A percentile compares a stretch with the other conserved stretches of the same genome.
These are phyloP conservation scores for Acrobasis consociella DNA, from an alignment of 2,888 invertebrate species.

Conservation along the genomic window DNA sequence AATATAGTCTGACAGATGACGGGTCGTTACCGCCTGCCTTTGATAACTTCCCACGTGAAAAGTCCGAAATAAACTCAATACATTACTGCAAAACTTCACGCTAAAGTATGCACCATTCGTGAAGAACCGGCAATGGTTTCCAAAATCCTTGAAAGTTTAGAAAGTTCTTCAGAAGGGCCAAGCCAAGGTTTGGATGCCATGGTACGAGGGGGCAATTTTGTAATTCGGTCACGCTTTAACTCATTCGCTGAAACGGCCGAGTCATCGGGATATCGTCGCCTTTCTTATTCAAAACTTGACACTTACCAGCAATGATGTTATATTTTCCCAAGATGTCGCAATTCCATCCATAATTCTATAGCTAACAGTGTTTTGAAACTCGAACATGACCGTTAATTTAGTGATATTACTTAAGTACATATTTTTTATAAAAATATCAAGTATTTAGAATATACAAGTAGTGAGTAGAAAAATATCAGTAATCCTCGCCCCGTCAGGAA, in stretches of 20 bases:
- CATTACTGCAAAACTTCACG: not conserved
- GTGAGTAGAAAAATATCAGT: too few relatives aligned
- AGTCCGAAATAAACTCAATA: not conserved
- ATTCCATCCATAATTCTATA: too few relatives aligned
- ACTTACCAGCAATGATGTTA: not conserved
- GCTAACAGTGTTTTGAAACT: too few relatives aligned
- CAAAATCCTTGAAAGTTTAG: not conserved
- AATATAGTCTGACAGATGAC: slow-evolving; percentile 20
- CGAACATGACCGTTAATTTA: too few relatives aligned
- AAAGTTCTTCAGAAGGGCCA: not conserved
- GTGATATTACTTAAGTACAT: too few relatives aligned
- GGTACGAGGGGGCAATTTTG: slow-evolving; percentile 10
- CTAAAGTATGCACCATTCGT: not conserved
- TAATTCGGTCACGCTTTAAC: slow-evolving; percentile 23
- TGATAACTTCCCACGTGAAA: not conserved
- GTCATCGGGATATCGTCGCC: slow-evolving; percentile 24
- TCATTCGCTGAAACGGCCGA: slow-evolving; percentile 25
- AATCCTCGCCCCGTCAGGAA: too few relatives aligned
- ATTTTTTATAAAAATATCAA: too few relatives aligned
- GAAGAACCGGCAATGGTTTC: not conserved
- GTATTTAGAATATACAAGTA: too few relatives aligned
- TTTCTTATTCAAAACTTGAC: slow-evolving; percentile 24
- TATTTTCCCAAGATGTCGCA: too few relatives aligned
- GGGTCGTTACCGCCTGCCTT: not conserved
- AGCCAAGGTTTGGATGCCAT: not conserved